Evolutionary conservation across 2,888 invertebrate species (phyloP).

Genomic region (Tipula vernalis): DNA sequence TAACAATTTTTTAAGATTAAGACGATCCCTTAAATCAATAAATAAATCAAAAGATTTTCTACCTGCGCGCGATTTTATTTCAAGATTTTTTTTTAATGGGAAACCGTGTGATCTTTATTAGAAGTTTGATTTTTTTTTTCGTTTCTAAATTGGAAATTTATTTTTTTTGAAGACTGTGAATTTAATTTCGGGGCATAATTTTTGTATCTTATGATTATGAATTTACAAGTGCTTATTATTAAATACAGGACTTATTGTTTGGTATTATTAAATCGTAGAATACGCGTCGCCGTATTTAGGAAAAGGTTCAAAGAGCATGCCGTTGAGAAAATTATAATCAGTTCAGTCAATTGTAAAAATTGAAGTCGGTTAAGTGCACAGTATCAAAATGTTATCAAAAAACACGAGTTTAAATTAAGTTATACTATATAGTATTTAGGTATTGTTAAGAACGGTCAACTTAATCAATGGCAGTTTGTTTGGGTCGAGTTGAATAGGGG

Average conservation of each 20-base stretch:
- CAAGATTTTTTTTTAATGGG: not conserved
- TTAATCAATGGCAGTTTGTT: too few species aligned
- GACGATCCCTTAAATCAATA: not conserved
- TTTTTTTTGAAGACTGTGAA: not conserved
- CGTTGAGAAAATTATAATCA: not conserved
- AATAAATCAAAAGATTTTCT: not conserved
- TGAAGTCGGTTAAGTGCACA: too few species aligned
- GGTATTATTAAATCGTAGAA: not conserved
- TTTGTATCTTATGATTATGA: not conserved
- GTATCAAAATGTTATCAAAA: too few species aligned
- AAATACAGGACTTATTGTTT: not conserved
- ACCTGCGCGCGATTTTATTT: not conserved
- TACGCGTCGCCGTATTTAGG: not conserved
- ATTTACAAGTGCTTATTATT: not conserved
- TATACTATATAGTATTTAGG: too few species aligned
- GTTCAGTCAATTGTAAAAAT: not conserved
- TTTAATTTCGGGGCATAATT: not conserved
- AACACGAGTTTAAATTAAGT: too few species aligned
- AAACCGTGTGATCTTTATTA: constrained; percentile 4
- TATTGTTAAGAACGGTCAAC: too few species aligned
- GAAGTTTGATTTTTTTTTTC: not conserved
- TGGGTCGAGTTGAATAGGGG: too few species aligned
- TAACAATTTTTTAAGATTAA: not conserved
- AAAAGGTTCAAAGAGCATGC: not conserved
- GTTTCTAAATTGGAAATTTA: not conserved